A percentile compares a stretch with the other conserved stretches of the same genome.
Conservation (phyloP, 2,888 invertebrate species). For the Callinectes sapidus region DNA sequence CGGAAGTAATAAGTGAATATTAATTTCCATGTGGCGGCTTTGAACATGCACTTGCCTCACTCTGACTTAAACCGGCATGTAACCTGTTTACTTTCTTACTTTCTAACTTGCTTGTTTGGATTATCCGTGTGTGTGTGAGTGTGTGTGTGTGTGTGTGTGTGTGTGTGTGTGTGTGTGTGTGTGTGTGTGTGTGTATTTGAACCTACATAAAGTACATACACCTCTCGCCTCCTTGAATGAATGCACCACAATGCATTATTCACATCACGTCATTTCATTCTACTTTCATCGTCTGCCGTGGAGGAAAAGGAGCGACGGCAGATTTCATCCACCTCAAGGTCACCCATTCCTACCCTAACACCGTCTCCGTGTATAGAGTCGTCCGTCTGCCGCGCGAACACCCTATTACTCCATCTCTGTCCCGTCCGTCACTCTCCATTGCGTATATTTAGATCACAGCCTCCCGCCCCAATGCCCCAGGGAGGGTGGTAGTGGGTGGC, state of each 20-base stretch:
- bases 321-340: not conserved
- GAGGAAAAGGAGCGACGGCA: not conserved
- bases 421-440: slow-evolving; percentile 17
- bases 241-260: not conserved
- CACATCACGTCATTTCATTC: not conserved
- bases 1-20: not conserved
- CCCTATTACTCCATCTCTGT: not conserved
- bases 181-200: not conserved
- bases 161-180: slow-evolving; percentile 20
- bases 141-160: slow-evolving; percentile 25
- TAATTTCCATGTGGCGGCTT: slow-evolving; percentile 2
- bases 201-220: not conserved
- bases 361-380: not conserved
- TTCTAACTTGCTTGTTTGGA: not conserved
- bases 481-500: not conserved
- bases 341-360: not conserved
- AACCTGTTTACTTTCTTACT: slow-evolving; percentile 20
- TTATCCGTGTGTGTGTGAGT: not conserved
- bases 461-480: not conserved
- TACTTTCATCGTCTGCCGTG: not conserved
- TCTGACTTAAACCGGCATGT: not conserved
- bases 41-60: not conserved
- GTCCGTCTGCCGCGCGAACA: not conserved
- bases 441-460: slow-evolving; percentile 12
- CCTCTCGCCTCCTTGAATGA: not conserved